Conservation (phyloP, 2,797 vertebrate species). For the Anabas testudineus region DNA sequence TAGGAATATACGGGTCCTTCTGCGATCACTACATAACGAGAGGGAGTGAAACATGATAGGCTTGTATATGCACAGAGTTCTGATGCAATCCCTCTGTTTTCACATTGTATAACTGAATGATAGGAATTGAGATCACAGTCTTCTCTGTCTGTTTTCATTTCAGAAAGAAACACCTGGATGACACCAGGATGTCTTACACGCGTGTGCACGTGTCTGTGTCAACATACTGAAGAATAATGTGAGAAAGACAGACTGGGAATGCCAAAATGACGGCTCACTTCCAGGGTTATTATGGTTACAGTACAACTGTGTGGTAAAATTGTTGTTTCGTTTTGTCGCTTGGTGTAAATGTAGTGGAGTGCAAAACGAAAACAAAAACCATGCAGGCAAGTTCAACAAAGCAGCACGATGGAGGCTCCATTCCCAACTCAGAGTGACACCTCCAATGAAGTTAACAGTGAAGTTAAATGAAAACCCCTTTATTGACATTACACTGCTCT, state of each 20-base stretch:
- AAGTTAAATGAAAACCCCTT: neutral
- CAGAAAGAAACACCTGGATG: neutral
- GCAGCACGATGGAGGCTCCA: neutral
- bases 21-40: neutral
- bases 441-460: neutral
- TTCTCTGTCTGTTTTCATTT: conserved; percentile 3
- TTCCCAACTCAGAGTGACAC: too few species aligned
- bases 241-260: neutral
- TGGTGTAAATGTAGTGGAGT: neutral
- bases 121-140: neutral
- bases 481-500: neutral
- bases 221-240: neutral
- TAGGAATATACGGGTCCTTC: neutral
- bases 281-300: neutral
- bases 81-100: conserved; percentile 5
- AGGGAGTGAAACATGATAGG: conserved; percentile 25
- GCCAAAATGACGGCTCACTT: neutral
- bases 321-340: neutral
- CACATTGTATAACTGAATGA: neutral
- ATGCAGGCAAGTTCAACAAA: neutral
- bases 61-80: neutral
- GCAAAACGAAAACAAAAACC: neutral
- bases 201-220: neutral
- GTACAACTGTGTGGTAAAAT: neutral
- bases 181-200: neutral